Evolutionary conservation across 2,797 vertebrate genomes (phyloP), one percentile per base, ranked within the genome.

Genomic region (Xerus rutilus): DNA sequence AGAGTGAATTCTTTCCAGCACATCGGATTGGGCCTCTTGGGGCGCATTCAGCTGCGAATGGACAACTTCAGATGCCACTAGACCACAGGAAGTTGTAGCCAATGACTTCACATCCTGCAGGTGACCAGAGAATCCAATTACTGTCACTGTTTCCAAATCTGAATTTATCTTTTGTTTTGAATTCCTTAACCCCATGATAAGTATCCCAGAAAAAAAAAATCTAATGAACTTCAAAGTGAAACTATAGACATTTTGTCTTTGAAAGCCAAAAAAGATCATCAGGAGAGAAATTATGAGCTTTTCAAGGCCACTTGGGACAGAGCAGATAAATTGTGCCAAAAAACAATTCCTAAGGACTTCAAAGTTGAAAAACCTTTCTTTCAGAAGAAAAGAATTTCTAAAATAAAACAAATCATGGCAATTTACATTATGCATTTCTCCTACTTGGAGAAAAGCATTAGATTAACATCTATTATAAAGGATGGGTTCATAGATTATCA

Each of bases 181-280:
- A 86, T 91, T 91, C 95, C 83, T 89, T 96, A 82, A 95, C 35
- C 57, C 82, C 76, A 78, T 45, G 81, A 72, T 96, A 90, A 92
- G 62, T 57, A 67, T 93, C 91, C 70, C 15, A 83, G 89, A 54
- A 74, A 32, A 32, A 28, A 39, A 39, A 39, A 39, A 39, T 39
- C 89, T 91, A 62, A 79, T 64, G 47, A 91, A 70, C 95, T 97
- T 97, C 94, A 97, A 96, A 97, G 95, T 64, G 94, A 96, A 97
- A 90, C 72, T 89, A 82, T 85, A 93, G 93, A 91, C 74, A 43
- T 96, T 96, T 94, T 94, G 93, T 96, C 93, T 95, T 89, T 76
- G 94, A 96, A 94, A 96, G 93, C 91, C 93, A 96, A 86, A 76
- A 94, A n/a, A 54, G 74, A 95, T 93, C 89, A 93, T 93, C 95